A percentile compares a stretch with the other conserved stretches of the same genome.
Conservation (phyloP, 2,113 vertebrate genomes). For the Guaruba guarouba region DNA sequence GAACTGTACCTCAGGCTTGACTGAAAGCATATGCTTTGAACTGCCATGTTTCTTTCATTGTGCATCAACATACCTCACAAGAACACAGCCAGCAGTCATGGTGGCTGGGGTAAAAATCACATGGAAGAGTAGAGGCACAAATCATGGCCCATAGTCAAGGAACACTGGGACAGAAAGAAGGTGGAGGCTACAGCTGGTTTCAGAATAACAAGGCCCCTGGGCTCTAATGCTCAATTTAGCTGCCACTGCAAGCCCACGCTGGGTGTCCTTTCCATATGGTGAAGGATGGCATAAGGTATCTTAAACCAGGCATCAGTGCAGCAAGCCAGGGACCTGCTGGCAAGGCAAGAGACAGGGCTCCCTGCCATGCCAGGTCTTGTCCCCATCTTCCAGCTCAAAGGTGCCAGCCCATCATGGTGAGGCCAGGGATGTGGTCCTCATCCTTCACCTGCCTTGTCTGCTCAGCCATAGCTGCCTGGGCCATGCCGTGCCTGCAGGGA, state of each 20-base stretch:
- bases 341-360: neutral
- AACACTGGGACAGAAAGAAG: neutral
- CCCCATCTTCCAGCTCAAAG: neutral
- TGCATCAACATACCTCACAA: neutral
- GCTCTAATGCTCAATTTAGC: neutral
- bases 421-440: neutral
- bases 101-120: neutral
- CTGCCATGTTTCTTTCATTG: rapidly evolving
- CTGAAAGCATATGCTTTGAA: neutral
- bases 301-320: rapidly evolving
- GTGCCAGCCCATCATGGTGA: neutral
- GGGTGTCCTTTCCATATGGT: rapidly evolving
- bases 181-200: neutral
- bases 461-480: neutral
- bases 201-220: neutral
- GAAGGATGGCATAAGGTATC: neutral
- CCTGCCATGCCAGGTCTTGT: neutral
- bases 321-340: neutral
- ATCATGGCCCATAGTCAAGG: neutral
- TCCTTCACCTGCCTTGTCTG: neutral
- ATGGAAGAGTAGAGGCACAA: neutral
- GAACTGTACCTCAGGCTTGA: neutral
- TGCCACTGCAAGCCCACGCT: rapidly evolving
- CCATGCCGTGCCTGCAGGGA: neutral
- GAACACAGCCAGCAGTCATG: rapidly evolving